Evolutionary conservation across 1,140 invertebrate species (phyloP), one percentile per base, ranked within the genome.

Genomic region (Papilio polyxenes): DNA sequence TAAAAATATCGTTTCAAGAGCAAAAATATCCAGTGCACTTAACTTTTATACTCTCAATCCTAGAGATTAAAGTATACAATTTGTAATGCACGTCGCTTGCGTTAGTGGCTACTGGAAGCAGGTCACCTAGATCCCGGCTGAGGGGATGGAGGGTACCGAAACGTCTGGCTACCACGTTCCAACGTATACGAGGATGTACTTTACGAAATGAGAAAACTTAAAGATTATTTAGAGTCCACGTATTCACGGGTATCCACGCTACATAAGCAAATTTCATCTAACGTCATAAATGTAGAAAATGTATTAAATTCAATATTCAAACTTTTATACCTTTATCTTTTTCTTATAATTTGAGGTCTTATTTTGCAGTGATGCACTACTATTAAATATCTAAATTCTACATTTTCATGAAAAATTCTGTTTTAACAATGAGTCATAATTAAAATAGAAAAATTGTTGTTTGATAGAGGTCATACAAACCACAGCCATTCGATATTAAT

Each of bases 1-100:
- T 79, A 79, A 79, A 79, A 79, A 79, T 40, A 79, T 62, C 23
- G 56, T 79, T 62, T 79, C 77, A 56, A 79, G 56, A 72, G 65
- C 11, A 72, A 69, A 72, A 72, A 72, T 72, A 72, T 72, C 65
- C 31, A 31, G 23, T 44, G 77, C 56, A 62, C 53, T 62, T 23
- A 65, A 79, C 53, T 65, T 65, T 79, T 79, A 80, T 80, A 44
- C 78, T 69, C 78, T 49, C 77, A 85, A 82, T 59, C 78, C 75
- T 81, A 59, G 74, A 82, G 76, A 83, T 84, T 83, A 84, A 83
- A 85, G 82, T 84, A 83, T 84, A 83, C 84, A 86, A 86, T 85
- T 86, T 82, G 84, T 83, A 84, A 88, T 85, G 75, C 85, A 49
- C 84, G 77, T 83, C 83, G 82, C 77, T 78, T 83, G 81, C 82